Conservation (phyloP, 2,797 vertebrate species). For the Poecile montanus region DNA sequence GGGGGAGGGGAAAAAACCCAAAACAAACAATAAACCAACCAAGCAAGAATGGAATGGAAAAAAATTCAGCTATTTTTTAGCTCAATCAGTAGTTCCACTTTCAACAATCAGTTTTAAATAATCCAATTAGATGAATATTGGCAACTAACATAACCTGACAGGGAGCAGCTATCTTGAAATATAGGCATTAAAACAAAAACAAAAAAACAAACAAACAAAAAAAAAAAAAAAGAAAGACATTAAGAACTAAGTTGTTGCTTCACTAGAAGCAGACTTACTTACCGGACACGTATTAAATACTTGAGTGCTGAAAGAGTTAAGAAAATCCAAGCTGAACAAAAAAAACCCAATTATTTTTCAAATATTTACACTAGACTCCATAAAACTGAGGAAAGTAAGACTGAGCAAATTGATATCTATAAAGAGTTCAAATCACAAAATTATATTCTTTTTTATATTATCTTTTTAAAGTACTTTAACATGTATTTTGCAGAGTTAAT, state of each 20-base stretch:
- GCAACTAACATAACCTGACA: neutral
- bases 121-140: neutral
- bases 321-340: neutral
- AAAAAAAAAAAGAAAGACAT: neutral
- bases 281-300: accelerated
- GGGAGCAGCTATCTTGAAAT: neutral
- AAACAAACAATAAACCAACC: neutral
- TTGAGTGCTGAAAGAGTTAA: neutral
- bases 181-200: neutral
- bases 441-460: neutral
- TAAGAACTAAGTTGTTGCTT: neutral
- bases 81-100: neutral
- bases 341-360: neutral
- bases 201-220: neutral
- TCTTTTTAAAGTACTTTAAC: neutral
- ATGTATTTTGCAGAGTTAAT: neutral
- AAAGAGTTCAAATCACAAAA: neutral
- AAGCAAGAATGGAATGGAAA: neutral
- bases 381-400: neutral
- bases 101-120: neutral
- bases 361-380: neutral
- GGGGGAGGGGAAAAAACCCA: accelerated
- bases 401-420: neutral
- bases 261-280: neutral
- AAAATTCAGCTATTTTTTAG: neutral